These are phyloP conservation scores for Erpornis zantholeuca DNA, from an alignment of 2,113 vertebrate species.

Conservation along the genomic window DNA sequence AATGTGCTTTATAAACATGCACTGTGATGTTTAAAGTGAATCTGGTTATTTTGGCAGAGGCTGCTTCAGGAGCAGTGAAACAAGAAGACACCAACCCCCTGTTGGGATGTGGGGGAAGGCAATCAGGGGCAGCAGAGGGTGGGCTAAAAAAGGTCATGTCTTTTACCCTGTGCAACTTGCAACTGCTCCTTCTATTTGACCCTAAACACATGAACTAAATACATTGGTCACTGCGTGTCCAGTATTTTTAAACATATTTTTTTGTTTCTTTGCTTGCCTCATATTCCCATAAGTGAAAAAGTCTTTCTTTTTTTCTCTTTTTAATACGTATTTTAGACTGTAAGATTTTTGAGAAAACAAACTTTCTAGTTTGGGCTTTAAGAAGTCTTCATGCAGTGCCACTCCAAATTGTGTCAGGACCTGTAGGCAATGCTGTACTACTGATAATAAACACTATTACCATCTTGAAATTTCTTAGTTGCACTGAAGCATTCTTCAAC, in stretches of 20 bases:
- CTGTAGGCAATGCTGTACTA: not conserved
- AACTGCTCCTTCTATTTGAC: not conserved
- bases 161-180: not conserved
- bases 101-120: not conserved
- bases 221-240: not conserved
- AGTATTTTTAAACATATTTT: not conserved
- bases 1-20: not conserved
- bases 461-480: not conserved
- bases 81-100: not conserved
- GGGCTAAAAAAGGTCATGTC: not conserved
- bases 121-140: not conserved
- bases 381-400: not conserved
- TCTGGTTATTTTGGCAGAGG: not conserved
- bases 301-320: not conserved
- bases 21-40: not conserved
- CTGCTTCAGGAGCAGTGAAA: not conserved
- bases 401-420: not conserved
- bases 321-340: not conserved
- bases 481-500: not conserved
- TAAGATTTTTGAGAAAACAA: not conserved
- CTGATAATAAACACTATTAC: not conserved
- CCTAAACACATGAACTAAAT: not conserved
- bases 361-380: not conserved
- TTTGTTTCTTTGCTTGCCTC: not conserved
- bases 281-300: not conserved